Evolutionary conservation across 2,797 vertebrate genomes (phyloP).

Genomic region (Neoniphon sammara): DNA sequence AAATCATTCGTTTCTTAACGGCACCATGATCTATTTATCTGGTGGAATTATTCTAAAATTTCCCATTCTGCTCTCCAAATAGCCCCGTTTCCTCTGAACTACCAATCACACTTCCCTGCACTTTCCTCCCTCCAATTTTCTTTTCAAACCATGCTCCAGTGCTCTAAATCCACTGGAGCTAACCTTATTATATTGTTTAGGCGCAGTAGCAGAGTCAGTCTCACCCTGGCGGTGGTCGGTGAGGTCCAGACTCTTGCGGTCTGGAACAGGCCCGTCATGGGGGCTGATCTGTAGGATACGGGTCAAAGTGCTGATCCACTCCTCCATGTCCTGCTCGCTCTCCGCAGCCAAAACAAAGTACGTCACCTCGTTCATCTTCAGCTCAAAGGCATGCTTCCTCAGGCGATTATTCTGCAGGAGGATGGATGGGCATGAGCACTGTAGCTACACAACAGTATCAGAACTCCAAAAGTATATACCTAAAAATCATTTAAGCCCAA

Average conservation of each 20-base stretch:
- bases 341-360: constrained; percentile 99
- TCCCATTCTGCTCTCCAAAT: constrained; percentile 22
- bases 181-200: neutral
- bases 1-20: constrained; percentile 22
- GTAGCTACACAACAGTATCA: constrained; percentile 9
- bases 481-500: neutral
- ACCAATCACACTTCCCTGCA: constrained; percentile 6
- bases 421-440: constrained; percentile 3
- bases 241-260: constrained; percentile 93
- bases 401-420: constrained; percentile 90
- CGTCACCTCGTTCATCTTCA: constrained; percentile 99
- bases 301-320: constrained; percentile 97
- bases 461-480: no score
- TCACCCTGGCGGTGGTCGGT: constrained; percentile 92
- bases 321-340: constrained; percentile 98
- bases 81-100: constrained; percentile 22
- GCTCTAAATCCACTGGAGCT: neutral
- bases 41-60: constrained; percentile 34
- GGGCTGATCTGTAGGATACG: constrained; percentile 97
- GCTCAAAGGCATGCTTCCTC: constrained; percentile 95
- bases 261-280: constrained; percentile 88
- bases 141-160: constrained; percentile 5
- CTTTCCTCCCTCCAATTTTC: constrained; percentile 7
- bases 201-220: constrained; percentile 31
- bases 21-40: constrained; percentile 44